Evolutionary conservation across 2,113 vertebrate genomes (phyloP), one percentile per base, ranked within the genome.

Genomic region (Rhadina sibilatrix): DNA sequence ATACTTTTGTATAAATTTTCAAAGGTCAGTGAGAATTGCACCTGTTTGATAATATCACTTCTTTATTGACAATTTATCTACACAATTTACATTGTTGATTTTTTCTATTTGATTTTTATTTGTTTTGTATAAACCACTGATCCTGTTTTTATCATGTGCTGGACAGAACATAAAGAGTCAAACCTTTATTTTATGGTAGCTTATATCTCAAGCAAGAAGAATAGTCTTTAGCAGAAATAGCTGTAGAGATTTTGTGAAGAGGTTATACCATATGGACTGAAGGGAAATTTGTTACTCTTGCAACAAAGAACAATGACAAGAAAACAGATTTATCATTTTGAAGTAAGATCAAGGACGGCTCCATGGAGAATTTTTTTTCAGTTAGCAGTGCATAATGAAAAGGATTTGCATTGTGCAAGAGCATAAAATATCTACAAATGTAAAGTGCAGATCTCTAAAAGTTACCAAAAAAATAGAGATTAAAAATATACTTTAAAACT

Each of bases 291-390:
- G 83, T 88, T 96, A 64, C 60, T 89, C 16, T 65, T 94, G 35
- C 74, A 96, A 84, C 92, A 77, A 96, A 93, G 65, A 96, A 96
- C 74, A 96, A 92, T 77, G 89, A 94, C 91, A 89, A 72, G 72
- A 95, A 95, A 90, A 84, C 79, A 95, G 71, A 95, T 96, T 94
- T 94, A 94, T 90, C 94, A 82, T 97, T 91, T 93, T 87, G 96
- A 96, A 91, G 93, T 77, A 86, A 93, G 63, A 83, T 95, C 93
- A 87, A 96, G 97, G 59, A 82, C 4, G 0, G 42, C 21, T 74
- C 49, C 37, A 8, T 80, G 33, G 65, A 89, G 83, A 56, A 28
- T 24, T 37, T 91, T 64, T 61, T 95, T 93, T 49, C 44, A 7
- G 72, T 94, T 89, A 92, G 40, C 56, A 92, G 66, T 53, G 44